A percentile compares a stretch with the other conserved stretches of the same genome.
phyloP scores from a whole-genome alignment of 2,888 invertebrate genomes.

The Saturnia pavonia region DNA sequence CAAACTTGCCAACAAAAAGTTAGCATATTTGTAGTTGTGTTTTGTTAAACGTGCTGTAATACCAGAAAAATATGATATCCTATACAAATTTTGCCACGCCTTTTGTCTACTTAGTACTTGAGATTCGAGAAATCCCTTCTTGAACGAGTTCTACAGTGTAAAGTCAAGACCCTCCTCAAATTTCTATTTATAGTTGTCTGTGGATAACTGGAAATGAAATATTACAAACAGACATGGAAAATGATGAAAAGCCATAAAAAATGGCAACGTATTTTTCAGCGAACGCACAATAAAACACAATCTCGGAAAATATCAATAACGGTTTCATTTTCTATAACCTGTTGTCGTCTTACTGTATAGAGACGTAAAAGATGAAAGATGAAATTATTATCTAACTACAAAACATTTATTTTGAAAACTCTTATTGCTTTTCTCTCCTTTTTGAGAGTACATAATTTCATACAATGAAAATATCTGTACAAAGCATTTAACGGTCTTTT shows the following conservation, averaged over 20 bases:
- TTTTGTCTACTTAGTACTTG: no score
- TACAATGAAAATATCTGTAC: no score
- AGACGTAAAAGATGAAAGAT: neutral
- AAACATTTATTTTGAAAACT: neutral
- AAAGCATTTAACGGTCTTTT: no score
- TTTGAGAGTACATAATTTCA: neutral
- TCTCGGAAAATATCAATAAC: neutral
- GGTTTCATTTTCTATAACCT: constrained; percentile 5
- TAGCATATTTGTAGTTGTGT: no score
- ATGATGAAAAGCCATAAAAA: neutral
- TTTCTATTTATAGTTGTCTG: no score
- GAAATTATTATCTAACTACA: neutral
- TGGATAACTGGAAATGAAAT: neutral
- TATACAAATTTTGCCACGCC: no score
- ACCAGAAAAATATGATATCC: no score
- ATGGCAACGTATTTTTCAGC: neutral
- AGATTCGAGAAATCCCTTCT: no score
- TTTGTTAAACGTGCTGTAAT: no score
- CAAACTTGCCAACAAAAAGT: no score
- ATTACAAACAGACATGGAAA: neutral
- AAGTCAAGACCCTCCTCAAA: no score
- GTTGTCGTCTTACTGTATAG: neutral
- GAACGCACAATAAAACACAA: neutral
- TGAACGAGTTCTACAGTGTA: no score
- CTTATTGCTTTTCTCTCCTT: neutral